Conservation (phyloP, 2,113 vertebrate genomes). For the Andinoacara biseriatus region DNA sequence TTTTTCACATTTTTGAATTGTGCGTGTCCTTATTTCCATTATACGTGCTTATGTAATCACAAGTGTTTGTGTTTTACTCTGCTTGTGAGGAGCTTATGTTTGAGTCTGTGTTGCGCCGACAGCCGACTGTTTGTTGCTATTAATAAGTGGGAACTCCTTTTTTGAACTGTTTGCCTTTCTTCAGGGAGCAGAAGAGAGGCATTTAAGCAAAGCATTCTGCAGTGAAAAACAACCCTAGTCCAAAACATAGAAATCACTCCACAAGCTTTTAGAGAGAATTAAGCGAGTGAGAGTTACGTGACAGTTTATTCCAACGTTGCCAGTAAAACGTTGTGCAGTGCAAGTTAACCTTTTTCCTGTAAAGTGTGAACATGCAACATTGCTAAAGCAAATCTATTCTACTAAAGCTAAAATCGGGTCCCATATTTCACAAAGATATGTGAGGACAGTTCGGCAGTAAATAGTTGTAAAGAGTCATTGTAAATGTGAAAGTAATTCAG, state of each 20-base stretch:
- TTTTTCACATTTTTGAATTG: no score
- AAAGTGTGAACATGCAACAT: neutral
- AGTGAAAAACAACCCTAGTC: neutral
- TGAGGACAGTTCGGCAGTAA: neutral
- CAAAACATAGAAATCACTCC: rapidly evolving
- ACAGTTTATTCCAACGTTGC: neutral
- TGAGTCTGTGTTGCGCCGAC: neutral
- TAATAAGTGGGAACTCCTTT: rapidly evolving
- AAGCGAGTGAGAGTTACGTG: neutral
- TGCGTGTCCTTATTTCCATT: no score
- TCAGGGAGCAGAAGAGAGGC: neutral
- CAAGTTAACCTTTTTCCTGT: neutral
- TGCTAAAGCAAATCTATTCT: neutral
- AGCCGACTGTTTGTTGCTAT: neutral
- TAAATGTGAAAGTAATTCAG: neutral
- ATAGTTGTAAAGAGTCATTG: neutral
- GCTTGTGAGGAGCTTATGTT: neutral
- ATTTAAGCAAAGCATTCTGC: neutral
- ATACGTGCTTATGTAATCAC: neutral
- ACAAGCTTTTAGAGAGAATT: no score
- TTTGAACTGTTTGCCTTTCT: neutral
- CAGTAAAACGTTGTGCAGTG: rapidly evolving
- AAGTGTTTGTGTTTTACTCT: neutral
- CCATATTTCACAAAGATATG: neutral
- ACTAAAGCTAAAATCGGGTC: neutral